Base-by-base conservation (phyloP, 1,140 invertebrate genomes). In the Drosophila mojavensis region DNA sequence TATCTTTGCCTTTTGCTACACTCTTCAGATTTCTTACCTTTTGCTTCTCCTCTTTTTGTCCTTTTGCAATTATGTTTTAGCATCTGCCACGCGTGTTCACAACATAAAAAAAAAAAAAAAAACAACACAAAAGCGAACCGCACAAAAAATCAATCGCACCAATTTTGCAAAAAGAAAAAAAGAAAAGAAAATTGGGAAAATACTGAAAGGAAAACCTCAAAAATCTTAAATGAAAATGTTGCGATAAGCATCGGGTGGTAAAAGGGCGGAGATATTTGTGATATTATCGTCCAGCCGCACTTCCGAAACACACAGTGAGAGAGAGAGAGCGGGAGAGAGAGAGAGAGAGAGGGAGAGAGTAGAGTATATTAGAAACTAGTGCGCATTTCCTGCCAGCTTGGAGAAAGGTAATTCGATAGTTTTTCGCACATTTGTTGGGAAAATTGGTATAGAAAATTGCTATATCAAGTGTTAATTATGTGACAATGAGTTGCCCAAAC, bases 391-490 rank as follows among this genome's bases (percentile, higher is more conserved):
- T 86, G 82, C 82, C 82, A 33, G 24, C 36, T 54, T 30, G 65
- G 41, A 50, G 61, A 72, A 69, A 54, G 58, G 83, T 79, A 88
- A 88, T 78, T 69, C 30, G 83, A 88, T 88, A 88, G 83, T 89
- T 88, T 88, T 86, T 88, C 79, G 82, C 83, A 86, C 71, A 84
- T 84, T 84, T 81, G n/a, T 45, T 15, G n/a, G 5, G 43, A 48
- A 75, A 79, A 78, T 60, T 69, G 15, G 10, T 39, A 36, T 63
- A 56, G 67, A 74, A 69, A 64, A 59, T 53, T 88, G 79, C 79
- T 80, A 80, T 89, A 88, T 88, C 83, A 83, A 88, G 83, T 89
- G 83, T 88, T 88, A 89, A 88, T 88, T 88, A 89, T 88, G 84
- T 89, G 83, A 88, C 83, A 88, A 88, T 88, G 83, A 86, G 83